These are phyloP conservation scores for Festucalex cinctus DNA, from an alignment of 2,113 vertebrate genomes.

Conservation along the genomic window DNA sequence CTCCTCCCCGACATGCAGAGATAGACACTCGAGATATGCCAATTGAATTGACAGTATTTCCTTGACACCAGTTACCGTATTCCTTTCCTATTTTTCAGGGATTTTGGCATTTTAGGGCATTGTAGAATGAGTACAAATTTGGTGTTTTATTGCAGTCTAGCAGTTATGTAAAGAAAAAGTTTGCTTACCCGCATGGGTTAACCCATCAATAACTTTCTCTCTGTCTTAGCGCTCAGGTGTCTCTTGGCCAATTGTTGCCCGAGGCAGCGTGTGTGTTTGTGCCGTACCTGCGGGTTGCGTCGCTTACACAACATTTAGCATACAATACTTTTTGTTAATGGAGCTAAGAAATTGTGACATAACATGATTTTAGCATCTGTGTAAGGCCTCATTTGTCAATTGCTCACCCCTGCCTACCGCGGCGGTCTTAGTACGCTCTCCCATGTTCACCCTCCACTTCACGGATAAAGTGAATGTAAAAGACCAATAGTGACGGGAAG, in stretches of 20 bases:
- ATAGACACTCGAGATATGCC: no score
- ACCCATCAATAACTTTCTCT: no score
- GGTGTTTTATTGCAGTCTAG: neutral
- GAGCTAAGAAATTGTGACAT: neutral
- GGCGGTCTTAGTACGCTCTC: neutral
- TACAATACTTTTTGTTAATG: neutral
- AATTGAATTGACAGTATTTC: no score
- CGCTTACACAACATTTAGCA: neutral
- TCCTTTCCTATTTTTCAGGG: neutral
- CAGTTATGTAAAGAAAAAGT: neutral
- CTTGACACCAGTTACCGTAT: neutral
- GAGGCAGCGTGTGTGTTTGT: neutral
- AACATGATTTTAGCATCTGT: neutral
- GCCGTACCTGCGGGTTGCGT: neutral
- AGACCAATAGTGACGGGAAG: conserved; percentile 14
- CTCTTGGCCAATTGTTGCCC: neutral
- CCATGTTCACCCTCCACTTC: neutral
- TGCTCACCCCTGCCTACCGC: neutral
- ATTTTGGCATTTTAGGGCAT: neutral
- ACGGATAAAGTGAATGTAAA: neutral
- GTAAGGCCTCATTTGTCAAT: neutral
- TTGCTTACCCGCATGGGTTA: neutral
- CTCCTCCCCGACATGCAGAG: no score
- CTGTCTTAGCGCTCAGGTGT: no score
- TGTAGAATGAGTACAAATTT: neutral